A percentile compares a stretch with the other conserved stretches of the same genome.
Conservation (phyloP, 2,113 vertebrate genomes). For the Calidris pugnax region DNA sequence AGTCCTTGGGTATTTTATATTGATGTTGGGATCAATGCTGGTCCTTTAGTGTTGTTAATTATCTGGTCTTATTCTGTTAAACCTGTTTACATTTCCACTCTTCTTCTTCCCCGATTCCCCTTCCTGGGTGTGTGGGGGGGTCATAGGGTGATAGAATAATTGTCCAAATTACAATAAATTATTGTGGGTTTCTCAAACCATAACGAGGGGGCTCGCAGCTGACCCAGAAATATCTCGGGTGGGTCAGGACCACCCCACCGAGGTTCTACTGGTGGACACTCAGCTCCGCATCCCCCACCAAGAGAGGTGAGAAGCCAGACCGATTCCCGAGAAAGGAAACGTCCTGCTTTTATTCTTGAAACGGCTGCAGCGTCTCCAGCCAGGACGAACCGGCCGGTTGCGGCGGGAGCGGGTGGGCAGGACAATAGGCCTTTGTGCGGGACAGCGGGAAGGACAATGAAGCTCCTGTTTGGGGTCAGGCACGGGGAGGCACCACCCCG, state of each 20-base stretch:
- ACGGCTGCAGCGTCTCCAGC: background rate
- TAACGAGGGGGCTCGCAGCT: background rate
- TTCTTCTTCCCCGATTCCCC: background rate
- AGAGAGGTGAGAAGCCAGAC: background rate
- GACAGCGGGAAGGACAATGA: background rate
- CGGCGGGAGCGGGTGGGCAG: background rate
- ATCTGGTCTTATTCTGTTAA: background rate
- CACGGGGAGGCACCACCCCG: background rate
- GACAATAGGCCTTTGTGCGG: constrained; percentile 9
- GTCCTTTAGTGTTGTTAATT: background rate
- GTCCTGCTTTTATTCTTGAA: background rate
- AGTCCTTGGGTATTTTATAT: background rate
- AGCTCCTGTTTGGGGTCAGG: constrained; percentile 30
- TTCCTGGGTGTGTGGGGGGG: background rate
- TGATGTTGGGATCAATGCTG: background rate
- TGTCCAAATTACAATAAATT: background rate
- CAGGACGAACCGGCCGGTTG: background rate
- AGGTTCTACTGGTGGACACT: fast-evolving
- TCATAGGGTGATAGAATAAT: background rate
- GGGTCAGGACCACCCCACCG: fast-evolving
- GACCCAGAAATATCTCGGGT: fast-evolving
- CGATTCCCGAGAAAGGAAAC: background rate
- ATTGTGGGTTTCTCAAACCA: background rate
- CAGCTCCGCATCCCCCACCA: background rate
- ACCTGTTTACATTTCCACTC: background rate